Percentiles rank a stretch among this genome's conserved stretches.
Evolutionary conservation across 2,888 invertebrate species (phyloP).

Genomic region (Campoplex nolae): DNA sequence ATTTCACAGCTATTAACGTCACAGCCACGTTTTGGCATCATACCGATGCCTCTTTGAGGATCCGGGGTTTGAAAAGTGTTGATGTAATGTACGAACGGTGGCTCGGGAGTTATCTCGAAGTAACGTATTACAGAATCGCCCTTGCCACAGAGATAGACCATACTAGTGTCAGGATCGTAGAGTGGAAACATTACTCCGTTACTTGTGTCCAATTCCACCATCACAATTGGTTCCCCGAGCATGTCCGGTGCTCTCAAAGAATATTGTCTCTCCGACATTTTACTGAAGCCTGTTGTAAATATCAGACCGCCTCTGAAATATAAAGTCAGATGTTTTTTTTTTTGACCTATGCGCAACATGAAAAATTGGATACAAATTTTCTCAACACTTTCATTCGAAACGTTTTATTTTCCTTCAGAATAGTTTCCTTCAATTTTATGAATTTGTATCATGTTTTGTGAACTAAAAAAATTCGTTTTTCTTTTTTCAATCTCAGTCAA

Average conservation of each 20-base stretch:
- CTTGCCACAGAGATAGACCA: constrained; percentile 98
- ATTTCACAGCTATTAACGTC: constrained; percentile 98
- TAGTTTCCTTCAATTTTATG: background rate
- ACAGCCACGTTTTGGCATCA: constrained; percentile 99
- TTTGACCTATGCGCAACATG: background rate
- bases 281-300: constrained; percentile 92
- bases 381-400: background rate
- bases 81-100: constrained; percentile 98
- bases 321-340: background rate
- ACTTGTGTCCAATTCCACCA: constrained; percentile 97
- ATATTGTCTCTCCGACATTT: constrained; percentile 99
- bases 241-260: constrained; percentile 96
- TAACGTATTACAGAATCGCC: constrained; percentile 99
- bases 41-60: constrained; percentile 98
- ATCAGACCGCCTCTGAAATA: constrained; percentile 82
- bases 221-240: constrained; percentile 94
- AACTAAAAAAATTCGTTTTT: too few species aligned
- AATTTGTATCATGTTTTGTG: background rate
- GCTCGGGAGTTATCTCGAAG: constrained; percentile 96
- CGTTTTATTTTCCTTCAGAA: background rate
- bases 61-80: constrained; percentile 99
- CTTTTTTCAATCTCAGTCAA: background rate
- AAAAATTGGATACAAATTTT: background rate
- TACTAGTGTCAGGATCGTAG: constrained; percentile 97
- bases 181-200: constrained; percentile 99